Evolutionary conservation across 1,140 invertebrate species (phyloP), one percentile per base, ranked within the genome.

Genomic region (Penaeus indicus): DNA sequence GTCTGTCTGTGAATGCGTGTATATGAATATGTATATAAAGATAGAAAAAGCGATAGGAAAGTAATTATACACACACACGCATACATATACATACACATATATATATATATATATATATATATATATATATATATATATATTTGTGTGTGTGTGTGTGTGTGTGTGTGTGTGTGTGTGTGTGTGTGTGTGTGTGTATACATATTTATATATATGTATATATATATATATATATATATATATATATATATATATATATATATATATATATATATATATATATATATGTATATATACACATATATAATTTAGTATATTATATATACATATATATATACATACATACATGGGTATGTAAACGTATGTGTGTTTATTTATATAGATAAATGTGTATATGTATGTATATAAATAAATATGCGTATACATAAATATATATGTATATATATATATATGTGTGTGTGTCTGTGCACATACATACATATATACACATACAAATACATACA

Each of bases 201-300:
- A 19, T 72, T 27, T 25, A 25, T 16, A 25, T 72, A 72, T 16
- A 72, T 72, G 27, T 1, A 72, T 72, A 47, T 1, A 47, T 47
- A 47, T 4, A 13, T 4, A 13, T 47, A 4, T 7, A 13, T 47
- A 47, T 47, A 47, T 47, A 47, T 0, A 69, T 2, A 47, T 47
- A 47, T 47, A 47, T 47, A 47, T 47, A 47, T 47, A 47, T 47
- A 47, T 47, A 47, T 47, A 47, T 84, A 11, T 47, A 42, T 84
- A 61, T 67, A 27, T 84, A 61, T 67, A 61, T 84, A n/a, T 72
- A 72, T 72, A 19, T 72, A 72, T 25, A 25, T 16, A 25, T 72
- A 72, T 16, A 72, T 72, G 27, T 1, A 72, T 72, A 47, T 1
- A 47, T 47, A 47, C 11, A 13, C 11, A 13, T 47, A 4, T 7